These are phyloP conservation scores for Chaetodon auriga DNA, from an alignment of 2,113 vertebrate genomes.

Conservation along the genomic window DNA sequence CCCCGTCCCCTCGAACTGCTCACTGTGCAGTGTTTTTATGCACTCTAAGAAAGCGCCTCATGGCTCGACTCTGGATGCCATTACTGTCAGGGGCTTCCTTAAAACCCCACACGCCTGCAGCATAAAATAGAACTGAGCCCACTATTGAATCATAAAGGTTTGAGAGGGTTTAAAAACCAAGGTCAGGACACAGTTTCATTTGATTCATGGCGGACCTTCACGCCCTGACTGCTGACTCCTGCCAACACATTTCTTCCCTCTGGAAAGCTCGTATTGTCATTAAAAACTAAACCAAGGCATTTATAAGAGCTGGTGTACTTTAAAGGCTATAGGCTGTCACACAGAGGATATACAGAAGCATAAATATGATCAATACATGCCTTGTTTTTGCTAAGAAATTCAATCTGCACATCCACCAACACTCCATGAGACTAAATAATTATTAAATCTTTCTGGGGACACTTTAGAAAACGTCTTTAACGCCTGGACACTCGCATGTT, in stretches of 20 bases:
- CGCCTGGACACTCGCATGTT: too few species aligned
- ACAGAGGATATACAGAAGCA: too few species aligned
- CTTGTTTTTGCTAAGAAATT: too few species aligned
- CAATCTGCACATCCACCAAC: too few species aligned
- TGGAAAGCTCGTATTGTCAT: not conserved
- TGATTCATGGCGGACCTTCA: not conserved
- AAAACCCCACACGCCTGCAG: not conserved
- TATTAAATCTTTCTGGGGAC: too few species aligned
- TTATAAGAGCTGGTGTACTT: too few species aligned
- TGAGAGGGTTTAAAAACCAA: not conserved
- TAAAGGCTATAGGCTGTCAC: too few species aligned
- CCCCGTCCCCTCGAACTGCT: not conserved
- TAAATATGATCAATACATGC: too few species aligned
- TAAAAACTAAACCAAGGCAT: not conserved
- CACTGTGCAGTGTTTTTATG: not conserved
- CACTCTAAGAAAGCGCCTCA: not conserved
- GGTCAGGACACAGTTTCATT: not conserved
- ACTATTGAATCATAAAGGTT: constrained; percentile 6
- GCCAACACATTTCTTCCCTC: not conserved
- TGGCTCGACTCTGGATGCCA: not conserved
- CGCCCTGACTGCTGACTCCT: not conserved
- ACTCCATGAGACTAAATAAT: too few species aligned
- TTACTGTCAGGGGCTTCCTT: not conserved
- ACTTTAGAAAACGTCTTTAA: too few species aligned
- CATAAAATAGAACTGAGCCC: not conserved